These are phyloP conservation scores for Ceraclea dissimilis DNA, from an alignment of 2,888 invertebrate species.

Conservation along the genomic window DNA sequence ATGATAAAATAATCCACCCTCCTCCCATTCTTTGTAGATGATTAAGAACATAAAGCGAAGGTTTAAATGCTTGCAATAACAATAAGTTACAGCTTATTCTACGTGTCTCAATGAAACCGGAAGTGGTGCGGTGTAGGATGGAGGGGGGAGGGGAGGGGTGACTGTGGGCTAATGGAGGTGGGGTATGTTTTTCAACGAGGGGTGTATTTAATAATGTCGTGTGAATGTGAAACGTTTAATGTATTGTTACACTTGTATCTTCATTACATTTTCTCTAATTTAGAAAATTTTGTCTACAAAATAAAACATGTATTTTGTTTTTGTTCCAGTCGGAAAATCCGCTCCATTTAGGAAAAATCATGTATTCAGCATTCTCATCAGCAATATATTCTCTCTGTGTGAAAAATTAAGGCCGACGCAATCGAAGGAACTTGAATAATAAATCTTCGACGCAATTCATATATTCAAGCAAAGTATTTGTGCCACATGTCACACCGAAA, in stretches of 20 bases:
- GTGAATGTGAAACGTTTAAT: conserved; percentile 4
- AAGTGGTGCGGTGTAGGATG: conserved; percentile 11
- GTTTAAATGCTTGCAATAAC: conserved; percentile 48
- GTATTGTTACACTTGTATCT: background rate
- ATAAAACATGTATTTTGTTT: no score
- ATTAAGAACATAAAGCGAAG: conserved; percentile 44
- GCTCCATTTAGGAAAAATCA: no score
- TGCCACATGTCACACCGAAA: no score
- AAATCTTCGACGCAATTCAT: no score
- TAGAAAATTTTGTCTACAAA: no score
- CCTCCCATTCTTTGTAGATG: conserved; percentile 21
- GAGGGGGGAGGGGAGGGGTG: background rate
- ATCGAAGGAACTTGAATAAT: no score
- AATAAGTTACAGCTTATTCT: conserved; percentile 48
- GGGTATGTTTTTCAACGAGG: conserved; percentile 1
- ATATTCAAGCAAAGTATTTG: no score
- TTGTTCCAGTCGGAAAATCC: no score
- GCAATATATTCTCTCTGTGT: no score
- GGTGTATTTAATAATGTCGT: conserved; percentile 9
- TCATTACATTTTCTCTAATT: no score
- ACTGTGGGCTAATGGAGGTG: background rate
- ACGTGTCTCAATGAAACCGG: conserved; percentile 27
- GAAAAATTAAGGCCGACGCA: no score
- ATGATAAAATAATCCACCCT: background rate
- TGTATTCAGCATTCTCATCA: no score